These are phyloP conservation scores for Blastobasis adustella DNA, from an alignment of 2,888 invertebrate genomes.

Conservation along the genomic window DNA sequence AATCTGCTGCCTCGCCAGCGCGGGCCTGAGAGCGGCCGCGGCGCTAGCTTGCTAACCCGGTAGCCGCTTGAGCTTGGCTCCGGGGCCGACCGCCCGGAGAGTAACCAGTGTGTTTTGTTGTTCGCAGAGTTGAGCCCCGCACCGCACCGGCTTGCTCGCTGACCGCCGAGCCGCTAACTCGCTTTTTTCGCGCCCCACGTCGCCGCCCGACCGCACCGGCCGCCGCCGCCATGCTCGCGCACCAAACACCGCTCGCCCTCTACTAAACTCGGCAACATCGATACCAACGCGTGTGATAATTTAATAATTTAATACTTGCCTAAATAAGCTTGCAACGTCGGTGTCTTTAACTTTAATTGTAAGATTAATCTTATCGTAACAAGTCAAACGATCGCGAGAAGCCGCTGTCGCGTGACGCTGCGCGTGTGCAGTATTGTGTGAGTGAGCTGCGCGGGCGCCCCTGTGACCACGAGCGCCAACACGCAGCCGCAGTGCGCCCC, in stretches of 20 bases:
- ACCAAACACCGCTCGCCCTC: slow-evolving; percentile 71
- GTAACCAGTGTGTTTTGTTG: slow-evolving; percentile 74
- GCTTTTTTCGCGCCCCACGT: slow-evolving; percentile 71
- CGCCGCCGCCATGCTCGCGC: slow-evolving; percentile 69
- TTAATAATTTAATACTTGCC: slow-evolving; percentile 68
- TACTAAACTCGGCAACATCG: slow-evolving; percentile 72
- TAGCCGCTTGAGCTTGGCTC: slow-evolving; percentile 73
- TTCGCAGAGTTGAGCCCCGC: slow-evolving; percentile 75
- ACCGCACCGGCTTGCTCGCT: slow-evolving; percentile 72
- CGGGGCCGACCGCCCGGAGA: slow-evolving; percentile 65
- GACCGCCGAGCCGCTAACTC: slow-evolving; percentile 73
- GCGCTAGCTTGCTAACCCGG: slow-evolving; percentile 69
- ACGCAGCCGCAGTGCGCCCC: slow-evolving; percentile 23
- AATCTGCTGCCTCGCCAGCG: slow-evolving; percentile 35
- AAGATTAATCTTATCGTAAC: slow-evolving; percentile 59
- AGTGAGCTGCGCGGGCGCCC: slow-evolving; percentile 46
- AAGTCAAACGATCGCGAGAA: slow-evolving; percentile 27
- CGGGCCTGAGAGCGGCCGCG: slow-evolving; percentile 48
- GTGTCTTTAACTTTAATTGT: slow-evolving; percentile 69
- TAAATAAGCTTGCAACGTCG: slow-evolving; percentile 73
- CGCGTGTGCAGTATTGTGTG: slow-evolving; percentile 56
- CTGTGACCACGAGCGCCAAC: slow-evolving; percentile 24
- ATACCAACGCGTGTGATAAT: slow-evolving; percentile 72
- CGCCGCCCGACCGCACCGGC: slow-evolving; percentile 64
- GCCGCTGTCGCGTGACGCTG: slow-evolving; percentile 36